Base-by-base conservation (phyloP, 1,140 invertebrate genomes). In the Babylonia areolata region DNA sequence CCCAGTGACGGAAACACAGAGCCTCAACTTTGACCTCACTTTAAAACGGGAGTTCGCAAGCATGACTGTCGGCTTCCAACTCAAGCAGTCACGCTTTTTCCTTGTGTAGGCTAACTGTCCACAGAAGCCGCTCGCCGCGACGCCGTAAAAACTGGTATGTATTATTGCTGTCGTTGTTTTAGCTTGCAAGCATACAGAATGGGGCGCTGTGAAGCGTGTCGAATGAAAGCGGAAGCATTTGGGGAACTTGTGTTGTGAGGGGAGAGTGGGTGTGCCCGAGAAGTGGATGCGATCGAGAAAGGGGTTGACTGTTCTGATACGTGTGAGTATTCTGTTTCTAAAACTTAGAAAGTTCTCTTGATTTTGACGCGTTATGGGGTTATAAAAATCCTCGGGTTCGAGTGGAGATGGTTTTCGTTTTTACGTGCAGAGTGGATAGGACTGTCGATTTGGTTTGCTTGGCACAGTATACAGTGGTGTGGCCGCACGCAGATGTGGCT, bases 21-120 rank as follows among this genome's bases (percentile, higher is more conserved):
- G 58, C 58, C 28, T 64, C 58, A 64, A 64, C 58, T 64, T 64
- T 64, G 58, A 64, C 58, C 58, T 64, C 58, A 64, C 58, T 12
- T 23, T 64, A 23, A 23, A 23, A 64, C 15, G 58, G 58, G 28
- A 64, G 58, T 6, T n/a, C n/a, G n/a, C n/a, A n/a, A 64, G 58
- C 58, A 64, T 64, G 58, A 64, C 58, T 64, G 5, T 64, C 5
- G 28, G n/a, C n/a, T n/a, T n/a, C n/a, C n/a, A n/a, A n/a, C n/a
- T n/a, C 58, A 64, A 64, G 28, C 15, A 12, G 28, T 23, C 58
- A 64, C 6, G 17, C 9, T 17, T 51, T 51, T 51, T 51, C 12
- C 20, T 64, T 2, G 28, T 23, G 20, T 23, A 64, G 58, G 58
- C 15, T 64, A 64, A 3, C 23, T 20, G 58, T 64, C 9, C 28